Evolutionary conservation across 2,888 invertebrate species (phyloP).

Genomic region (Danaus chrysippus): DNA sequence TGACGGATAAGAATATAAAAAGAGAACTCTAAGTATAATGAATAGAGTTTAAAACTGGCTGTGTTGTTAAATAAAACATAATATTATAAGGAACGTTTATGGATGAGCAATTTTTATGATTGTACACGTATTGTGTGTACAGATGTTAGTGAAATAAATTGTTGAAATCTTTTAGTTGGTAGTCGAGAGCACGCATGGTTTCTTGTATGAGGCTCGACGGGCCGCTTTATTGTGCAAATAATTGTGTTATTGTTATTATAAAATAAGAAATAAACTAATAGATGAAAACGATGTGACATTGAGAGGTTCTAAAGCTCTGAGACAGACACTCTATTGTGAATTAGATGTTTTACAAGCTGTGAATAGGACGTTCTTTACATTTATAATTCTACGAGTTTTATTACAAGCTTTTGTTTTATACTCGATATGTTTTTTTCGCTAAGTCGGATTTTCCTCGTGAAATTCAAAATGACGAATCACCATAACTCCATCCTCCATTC

Average conservation of each 20-base stretch:
- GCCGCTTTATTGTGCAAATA: constrained; percentile 21
- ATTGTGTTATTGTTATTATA: constrained; percentile 30
- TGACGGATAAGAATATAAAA: constrained; percentile 33
- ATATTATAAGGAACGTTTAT: constrained; percentile 66
- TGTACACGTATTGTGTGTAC: constrained; percentile 54
- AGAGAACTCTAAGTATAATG: constrained; percentile 34
- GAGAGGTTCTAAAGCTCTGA: no score
- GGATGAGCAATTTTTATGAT: constrained; percentile 75
- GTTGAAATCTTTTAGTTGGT: constrained; percentile 41
- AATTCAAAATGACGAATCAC: no score
- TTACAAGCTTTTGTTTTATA: no score
- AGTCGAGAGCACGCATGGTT: constrained; percentile 37
- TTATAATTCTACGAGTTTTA: no score
- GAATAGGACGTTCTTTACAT: no score
- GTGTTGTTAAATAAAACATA: constrained; percentile 45
- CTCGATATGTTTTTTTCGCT: no score
- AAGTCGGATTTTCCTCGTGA: no score
- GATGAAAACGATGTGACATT: no score
- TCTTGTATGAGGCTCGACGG: constrained; percentile 15
- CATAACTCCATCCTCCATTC: no score
- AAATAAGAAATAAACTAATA: no score
- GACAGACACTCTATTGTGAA: no score
- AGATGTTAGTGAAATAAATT: constrained; percentile 42
- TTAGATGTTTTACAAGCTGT: no score
- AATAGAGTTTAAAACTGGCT: constrained; percentile 38